Evolutionary conservation across 64 coral and sea anemone species (phyloP).

Genomic region (Pocillopora verrucosa): DNA sequence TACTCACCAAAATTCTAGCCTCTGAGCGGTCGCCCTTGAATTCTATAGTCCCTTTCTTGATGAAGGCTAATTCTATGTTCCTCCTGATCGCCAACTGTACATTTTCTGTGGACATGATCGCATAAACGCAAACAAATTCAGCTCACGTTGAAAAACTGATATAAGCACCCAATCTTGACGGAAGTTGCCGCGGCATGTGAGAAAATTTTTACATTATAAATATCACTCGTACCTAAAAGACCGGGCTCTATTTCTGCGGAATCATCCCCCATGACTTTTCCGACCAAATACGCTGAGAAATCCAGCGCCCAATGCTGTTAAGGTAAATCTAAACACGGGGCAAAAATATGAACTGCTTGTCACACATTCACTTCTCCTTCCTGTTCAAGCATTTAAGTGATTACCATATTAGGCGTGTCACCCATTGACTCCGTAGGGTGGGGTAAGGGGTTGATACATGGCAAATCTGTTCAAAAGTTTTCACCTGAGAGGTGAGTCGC

Average conservation of each 20-base stretch:
- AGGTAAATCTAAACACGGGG: not conserved
- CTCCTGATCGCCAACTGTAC: slow-evolving; percentile 70
- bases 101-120: slow-evolving; percentile 48
- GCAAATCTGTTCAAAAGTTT: not conserved
- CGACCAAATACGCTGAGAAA: not conserved
- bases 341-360: not conserved
- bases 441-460: not conserved
- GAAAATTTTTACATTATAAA: not conserved
- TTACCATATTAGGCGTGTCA: slow-evolving; percentile 69
- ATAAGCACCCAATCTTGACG: slow-evolving; percentile 7
- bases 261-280: slow-evolving; percentile 48
- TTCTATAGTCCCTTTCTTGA: slow-evolving; percentile 86
- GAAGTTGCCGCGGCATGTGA: slow-evolving; percentile 1
- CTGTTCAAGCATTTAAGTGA: slow-evolving; percentile 42
- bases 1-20: slow-evolving; percentile 76
- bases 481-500: too few species aligned
- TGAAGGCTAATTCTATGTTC: slow-evolving; percentile 72
- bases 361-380: slow-evolving; percentile 56
- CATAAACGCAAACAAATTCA: not conserved
- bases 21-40: slow-evolving; percentile 80
- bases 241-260: slow-evolving; percentile 38
- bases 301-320: not conserved
- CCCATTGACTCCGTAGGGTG: not conserved
- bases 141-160: not conserved
- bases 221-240: not conserved